Evolutionary conservation across 2,113 vertebrate genomes (phyloP), one percentile per base, ranked within the genome.

Genomic region (Malurus elegans): DNA sequence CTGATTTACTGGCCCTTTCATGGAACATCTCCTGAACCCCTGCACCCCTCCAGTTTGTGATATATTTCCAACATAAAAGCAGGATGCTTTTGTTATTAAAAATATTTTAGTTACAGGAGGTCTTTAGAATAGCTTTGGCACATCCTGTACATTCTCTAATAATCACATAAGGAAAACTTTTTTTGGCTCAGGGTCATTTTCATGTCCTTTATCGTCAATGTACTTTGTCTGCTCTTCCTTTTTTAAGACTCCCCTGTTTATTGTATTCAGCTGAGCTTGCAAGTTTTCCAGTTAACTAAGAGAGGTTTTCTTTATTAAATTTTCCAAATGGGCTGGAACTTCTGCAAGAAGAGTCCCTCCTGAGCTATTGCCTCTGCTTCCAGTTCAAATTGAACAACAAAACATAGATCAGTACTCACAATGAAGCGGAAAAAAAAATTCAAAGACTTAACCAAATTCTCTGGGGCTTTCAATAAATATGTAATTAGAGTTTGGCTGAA

Each of bases 21-120:
- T 9, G 11, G 50, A 74, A 79, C 4, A 6, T 50, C 75, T 84
- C 50, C 42, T 64, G 79, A 86, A 94, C 18, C 28, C 47, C 40
- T 86, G 40, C 60, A 38, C 18, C 19, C 51, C 86, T 79, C 24
- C 57, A 54, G 58, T 74, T 88, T 9, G 12, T 69, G 12, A 66
- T 82, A 54, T 17, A 4, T 57, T 94, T 92, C 85, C 54, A 93
- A 92, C 83, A 93, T 92, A 81, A 96, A 97, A 96, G 85, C 89
- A 94, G 91, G 76, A 96, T 79, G 93, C 89, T 91, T 93, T 92
- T 95, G 70, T 92, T 92, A 91, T 82, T 73, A 95, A 95, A 87
- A 95, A 84, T 94, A 85, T 86, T 97, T 95, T 81, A 88, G 93
- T 91, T 96, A 95, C 50, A 93, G 62, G 83, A 96, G 91, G 75